These are phyloP conservation scores for Crossaster papposus DNA, from an alignment of 53 echinoderm and acorn worm species.

Conservation along the genomic window DNA sequence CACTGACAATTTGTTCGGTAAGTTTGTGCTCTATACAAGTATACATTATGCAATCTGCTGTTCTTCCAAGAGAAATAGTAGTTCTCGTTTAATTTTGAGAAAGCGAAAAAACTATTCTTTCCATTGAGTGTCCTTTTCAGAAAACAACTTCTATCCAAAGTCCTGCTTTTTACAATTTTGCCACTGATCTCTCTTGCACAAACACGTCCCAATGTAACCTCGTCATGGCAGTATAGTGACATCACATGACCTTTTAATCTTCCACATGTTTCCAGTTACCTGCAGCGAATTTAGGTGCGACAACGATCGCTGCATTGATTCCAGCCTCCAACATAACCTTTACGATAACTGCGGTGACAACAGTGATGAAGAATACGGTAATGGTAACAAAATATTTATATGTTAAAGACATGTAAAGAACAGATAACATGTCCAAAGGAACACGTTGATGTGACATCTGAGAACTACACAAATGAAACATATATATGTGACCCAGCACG, in stretches of 20 bases:
- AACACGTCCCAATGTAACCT: not conserved
- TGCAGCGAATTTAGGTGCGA: conserved; percentile 14
- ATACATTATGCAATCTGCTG: not conserved
- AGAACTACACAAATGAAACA: too few relatives aligned
- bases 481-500: too few relatives aligned
- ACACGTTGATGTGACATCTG: too few relatives aligned
- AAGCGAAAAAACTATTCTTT: too few relatives aligned
- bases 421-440: too few relatives aligned
- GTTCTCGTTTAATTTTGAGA: too few relatives aligned
- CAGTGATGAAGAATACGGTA: not conserved
- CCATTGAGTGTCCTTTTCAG: too few relatives aligned
- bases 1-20: not conserved
- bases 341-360: conserved; percentile 37
- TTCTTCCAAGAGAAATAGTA: too few relatives aligned
- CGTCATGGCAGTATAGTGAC: not conserved
- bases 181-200: not conserved
- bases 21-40: not conserved
- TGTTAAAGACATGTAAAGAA: not conserved
- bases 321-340: not conserved
- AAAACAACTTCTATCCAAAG: too few relatives aligned
- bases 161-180: too few relatives aligned
- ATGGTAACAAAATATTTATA: not conserved
- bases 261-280: not conserved
- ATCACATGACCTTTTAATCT: not conserved
- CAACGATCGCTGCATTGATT: conserved; percentile 18